Percentiles rank a stretch among this genome's conserved stretches.
phyloP scores from a whole-genome alignment of 2,797 vertebrate genomes.

The Mareca strepera region DNA sequence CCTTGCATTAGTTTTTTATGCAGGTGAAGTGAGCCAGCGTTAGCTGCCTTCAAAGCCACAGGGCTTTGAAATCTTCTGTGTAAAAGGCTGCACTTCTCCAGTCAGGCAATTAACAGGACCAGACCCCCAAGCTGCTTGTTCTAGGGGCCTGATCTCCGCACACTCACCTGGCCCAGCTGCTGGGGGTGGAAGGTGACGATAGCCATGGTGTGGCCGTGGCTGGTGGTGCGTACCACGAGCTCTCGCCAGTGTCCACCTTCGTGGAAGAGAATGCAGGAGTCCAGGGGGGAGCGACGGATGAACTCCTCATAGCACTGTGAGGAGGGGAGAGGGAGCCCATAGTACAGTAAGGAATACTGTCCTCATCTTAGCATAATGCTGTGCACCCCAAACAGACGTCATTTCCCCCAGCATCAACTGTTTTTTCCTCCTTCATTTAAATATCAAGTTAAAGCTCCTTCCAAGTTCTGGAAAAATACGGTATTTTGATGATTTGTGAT shows the following conservation, averaged over 20 bases:
- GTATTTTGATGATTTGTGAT: neutral
- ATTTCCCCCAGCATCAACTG: neutral
- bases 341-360: neutral
- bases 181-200: conserved; percentile 89
- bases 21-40: neutral
- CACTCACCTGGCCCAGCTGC: conserved; percentile 73
- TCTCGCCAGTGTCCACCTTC: conserved; percentile 88
- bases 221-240: conserved; percentile 82
- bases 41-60: neutral
- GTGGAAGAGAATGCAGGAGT: conserved; percentile 85
- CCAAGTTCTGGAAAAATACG: neutral
- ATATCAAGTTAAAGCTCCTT: neutral
- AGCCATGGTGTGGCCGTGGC: conserved; percentile 82
- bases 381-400: neutral
- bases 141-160: neutral
- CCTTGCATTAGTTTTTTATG: neutral
- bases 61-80: neutral
- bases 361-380: neutral
- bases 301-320: conserved; percentile 84
- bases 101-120: neutral
- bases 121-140: neutral
- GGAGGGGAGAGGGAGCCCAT: neutral
- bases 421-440: neutral
- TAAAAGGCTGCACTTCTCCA: neutral
- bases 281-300: conserved; percentile 79